Conservation (phyloP, 2,888 invertebrate species). For the Trisateles emortualis region DNA sequence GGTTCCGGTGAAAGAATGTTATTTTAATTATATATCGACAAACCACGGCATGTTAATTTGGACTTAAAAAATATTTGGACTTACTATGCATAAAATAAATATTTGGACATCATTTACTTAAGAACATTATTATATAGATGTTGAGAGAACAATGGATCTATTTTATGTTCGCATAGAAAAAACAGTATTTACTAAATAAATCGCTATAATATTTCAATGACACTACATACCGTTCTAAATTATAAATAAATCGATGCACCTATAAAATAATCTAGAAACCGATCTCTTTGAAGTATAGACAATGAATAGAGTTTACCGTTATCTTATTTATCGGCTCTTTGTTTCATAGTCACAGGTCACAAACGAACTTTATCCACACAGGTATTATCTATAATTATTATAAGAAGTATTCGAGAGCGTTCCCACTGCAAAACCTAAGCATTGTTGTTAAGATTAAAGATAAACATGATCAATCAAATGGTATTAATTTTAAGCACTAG, state of each 20-base stretch:
- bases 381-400: constrained; percentile 21
- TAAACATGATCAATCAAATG: constrained; percentile 54
- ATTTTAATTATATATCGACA: constrained; percentile 35
- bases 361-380: constrained; percentile 46
- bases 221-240: not conserved
- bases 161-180: too few species aligned
- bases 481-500: constrained; percentile 21
- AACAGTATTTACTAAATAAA: too few species aligned
- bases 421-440: constrained; percentile 48
- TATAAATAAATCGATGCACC: constrained; percentile 23
- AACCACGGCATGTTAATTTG: constrained; percentile 27
- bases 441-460: constrained; percentile 52
- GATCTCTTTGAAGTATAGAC: constrained; percentile 51
- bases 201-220: not conserved
- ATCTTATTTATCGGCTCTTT: constrained; percentile 53
- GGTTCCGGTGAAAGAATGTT: constrained; percentile 38
- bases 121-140: too few species aligned
- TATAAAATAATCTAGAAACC: constrained; percentile 44
- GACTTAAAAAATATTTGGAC: not conserved
- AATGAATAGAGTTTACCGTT: constrained; percentile 52
- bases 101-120: too few species aligned
- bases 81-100: not conserved
- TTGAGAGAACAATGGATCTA: too few species aligned
- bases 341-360: constrained; percentile 60
- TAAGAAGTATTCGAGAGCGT: constrained; percentile 38